Evolutionary conservation across 2,797 vertebrate species (phyloP).

Genomic region (Hylomyscus alleni): DNA sequence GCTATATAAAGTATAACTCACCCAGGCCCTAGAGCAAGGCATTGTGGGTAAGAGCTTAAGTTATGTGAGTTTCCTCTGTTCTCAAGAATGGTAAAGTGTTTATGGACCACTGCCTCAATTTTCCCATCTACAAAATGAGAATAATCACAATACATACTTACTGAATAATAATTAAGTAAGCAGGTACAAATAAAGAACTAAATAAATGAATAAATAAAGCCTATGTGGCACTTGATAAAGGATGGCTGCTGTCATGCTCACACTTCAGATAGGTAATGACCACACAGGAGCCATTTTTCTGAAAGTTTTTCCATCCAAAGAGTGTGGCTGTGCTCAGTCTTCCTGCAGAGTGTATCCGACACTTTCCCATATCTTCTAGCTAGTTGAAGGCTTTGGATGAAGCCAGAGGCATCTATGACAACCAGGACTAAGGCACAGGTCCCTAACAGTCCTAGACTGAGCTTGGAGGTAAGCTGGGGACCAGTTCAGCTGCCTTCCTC

Average conservation of each 20-base stretch:
- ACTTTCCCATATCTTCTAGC: background rate
- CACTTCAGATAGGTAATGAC: background rate
- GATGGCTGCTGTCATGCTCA: background rate
- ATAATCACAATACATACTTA: background rate
- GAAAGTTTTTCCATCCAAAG: background rate
- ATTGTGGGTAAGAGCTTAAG: background rate
- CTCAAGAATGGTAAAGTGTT: background rate
- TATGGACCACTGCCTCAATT: background rate
- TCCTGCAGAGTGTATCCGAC: background rate
- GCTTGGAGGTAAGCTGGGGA: background rate
- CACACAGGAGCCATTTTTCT: background rate
- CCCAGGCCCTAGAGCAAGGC: background rate
- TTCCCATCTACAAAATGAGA: slow-evolving; percentile 15
- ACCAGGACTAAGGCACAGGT: background rate
- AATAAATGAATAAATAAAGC: background rate
- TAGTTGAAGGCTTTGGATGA: background rate
- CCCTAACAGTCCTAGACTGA: background rate
- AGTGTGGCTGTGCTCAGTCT: background rate
- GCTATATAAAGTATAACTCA: background rate
- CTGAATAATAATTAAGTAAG: slow-evolving; percentile 8
- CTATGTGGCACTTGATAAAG: background rate
- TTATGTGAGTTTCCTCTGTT: background rate
- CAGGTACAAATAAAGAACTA: background rate
- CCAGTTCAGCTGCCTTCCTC: background rate
- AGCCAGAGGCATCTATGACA: background rate